Conservation (phyloP, 2,113 vertebrate genomes). For the Condylura cristata region DNA sequence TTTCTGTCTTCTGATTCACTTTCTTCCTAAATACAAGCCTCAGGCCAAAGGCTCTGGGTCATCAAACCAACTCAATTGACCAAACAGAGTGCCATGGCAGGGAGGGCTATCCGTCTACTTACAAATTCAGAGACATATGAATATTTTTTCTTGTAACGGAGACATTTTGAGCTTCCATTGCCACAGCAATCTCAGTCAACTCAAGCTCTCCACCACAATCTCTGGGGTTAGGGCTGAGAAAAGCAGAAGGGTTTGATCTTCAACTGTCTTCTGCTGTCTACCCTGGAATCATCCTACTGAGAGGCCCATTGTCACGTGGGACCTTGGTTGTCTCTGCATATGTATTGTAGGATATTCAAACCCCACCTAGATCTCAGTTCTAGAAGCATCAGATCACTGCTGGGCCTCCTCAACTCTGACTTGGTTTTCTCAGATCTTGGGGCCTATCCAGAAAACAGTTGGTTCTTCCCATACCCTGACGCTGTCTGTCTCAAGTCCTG, state of each 20-base stretch:
- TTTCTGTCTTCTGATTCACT: background rate
- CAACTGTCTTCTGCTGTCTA: background rate
- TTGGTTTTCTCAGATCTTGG: background rate
- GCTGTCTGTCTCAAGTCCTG: background rate
- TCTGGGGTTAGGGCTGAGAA: background rate
- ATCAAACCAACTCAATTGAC: conserved; percentile 3
- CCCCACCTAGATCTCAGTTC: background rate
- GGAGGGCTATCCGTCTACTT: background rate
- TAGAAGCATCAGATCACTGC: background rate
- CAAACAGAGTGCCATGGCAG: background rate
- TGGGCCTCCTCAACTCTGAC: background rate
- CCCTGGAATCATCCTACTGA: background rate
- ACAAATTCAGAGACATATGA: background rate
- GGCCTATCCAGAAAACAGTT: background rate
- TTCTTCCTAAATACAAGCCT: background rate
- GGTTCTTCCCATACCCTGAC: background rate
- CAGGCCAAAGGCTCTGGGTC: background rate
- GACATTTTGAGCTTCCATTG: background rate
- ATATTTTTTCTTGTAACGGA: background rate
- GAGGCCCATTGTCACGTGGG: background rate
- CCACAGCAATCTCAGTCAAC: background rate
- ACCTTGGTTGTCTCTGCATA: background rate
- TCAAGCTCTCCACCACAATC: conserved; percentile 3
- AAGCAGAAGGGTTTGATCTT: conserved; percentile 11
- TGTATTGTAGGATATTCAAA: background rate